phyloP scores from a whole-genome alignment of 2,888 invertebrate genomes.

The Carpatolechia fugitivella region DNA sequence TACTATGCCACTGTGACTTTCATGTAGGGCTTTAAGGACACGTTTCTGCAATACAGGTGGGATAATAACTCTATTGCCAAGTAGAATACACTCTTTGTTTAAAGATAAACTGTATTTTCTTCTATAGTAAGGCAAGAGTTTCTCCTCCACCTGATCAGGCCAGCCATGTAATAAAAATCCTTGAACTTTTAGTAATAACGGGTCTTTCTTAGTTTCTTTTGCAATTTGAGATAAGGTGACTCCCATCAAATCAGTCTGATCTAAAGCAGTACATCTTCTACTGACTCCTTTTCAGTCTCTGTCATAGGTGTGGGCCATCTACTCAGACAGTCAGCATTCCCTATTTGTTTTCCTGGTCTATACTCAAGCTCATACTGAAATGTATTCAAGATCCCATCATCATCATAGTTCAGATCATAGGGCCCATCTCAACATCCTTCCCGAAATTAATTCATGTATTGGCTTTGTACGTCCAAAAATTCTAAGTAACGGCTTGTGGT shows the following conservation, averaged over 20 bases:
- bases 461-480: constrained; percentile 17
- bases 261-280: constrained; percentile 10
- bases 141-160: constrained; percentile 12
- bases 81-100: constrained; percentile 19
- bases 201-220: constrained; percentile 13
- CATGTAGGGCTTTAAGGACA: constrained; percentile 19
- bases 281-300: background rate
- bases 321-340: constrained; percentile 21
- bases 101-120: constrained; percentile 7
- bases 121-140: background rate
- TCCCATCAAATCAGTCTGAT: background rate
- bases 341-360: constrained; percentile 17
- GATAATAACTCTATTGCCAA: constrained; percentile 19
- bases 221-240: background rate
- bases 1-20: constrained; percentile 19
- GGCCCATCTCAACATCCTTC: constrained; percentile 22
- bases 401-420: too few relatives aligned
- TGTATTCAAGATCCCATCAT: constrained; percentile 12
- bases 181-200: constrained; percentile 14
- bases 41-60: constrained; percentile 8
- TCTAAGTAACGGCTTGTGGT: constrained; percentile 18
- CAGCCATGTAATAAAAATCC: constrained; percentile 21
- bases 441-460: constrained; percentile 21
- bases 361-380: constrained; percentile 19
- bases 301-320: constrained; percentile 14